A percentile compares a stretch with the other conserved stretches of the same genome.
phyloP scores from a whole-genome alignment of 2,797 vertebrate genomes.

The Silurus aristotelis region DNA sequence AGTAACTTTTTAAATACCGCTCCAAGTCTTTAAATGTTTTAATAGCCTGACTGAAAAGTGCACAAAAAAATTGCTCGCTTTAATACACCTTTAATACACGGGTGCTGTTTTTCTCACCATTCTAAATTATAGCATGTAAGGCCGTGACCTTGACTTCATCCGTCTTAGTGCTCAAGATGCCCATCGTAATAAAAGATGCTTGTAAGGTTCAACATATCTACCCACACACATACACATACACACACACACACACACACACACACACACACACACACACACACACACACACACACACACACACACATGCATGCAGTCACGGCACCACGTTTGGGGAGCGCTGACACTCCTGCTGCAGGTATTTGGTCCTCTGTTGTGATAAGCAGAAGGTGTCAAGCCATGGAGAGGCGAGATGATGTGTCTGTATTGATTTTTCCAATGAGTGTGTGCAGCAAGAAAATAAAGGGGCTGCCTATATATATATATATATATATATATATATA shows the following conservation, averaged over 20 bases:
- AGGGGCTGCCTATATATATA: constrained; percentile 12
- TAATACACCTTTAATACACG: no score
- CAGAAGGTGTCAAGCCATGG: constrained; percentile 25
- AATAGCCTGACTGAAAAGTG: constrained; percentile 10
- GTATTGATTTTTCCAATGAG: constrained; percentile 40
- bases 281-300: neutral
- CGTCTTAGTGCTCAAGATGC: constrained; percentile 1
- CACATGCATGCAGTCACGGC: neutral
- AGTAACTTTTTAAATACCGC: neutral
- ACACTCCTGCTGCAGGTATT: constrained; percentile 23
- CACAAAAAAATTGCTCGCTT: neutral
- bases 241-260: no score
- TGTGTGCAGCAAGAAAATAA: constrained; percentile 33
- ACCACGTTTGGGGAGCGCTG: constrained; percentile 9
- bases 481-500: constrained; percentile 12
- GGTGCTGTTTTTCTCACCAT: neutral
- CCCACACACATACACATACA: neutral
- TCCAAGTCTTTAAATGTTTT: no score
- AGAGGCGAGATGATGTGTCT: constrained; percentile 28
- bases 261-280: neutral
- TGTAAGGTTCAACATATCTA: neutral
- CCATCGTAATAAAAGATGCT: neutral
- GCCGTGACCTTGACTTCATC: constrained; percentile 14
- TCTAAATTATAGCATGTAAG: neutral
- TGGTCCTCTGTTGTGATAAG: constrained; percentile 7